phyloP scores from a whole-genome alignment of 2,113 vertebrate species.

The Tretioscincus oriximinensis region DNA sequence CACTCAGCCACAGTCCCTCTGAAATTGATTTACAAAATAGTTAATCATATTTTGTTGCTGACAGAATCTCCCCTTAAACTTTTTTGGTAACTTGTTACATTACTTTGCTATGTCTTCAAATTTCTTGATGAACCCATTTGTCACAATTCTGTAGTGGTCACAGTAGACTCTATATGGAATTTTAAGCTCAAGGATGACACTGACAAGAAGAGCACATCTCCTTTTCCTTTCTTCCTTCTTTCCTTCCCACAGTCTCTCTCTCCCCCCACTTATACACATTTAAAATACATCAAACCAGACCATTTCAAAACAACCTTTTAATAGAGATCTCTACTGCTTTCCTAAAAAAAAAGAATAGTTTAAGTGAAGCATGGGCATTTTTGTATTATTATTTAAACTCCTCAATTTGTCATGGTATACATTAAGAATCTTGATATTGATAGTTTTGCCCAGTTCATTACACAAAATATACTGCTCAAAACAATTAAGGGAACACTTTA shows the following conservation, averaged over 20 bases:
- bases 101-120: neutral
- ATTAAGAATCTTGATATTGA: too few relatives aligned
- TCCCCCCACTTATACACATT: neutral
- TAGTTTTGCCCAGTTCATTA: constrained; percentile 24
- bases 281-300: constrained; percentile 16
- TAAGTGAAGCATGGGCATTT: neutral
- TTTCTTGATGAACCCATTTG: constrained; percentile 12
- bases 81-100: constrained; percentile 11
- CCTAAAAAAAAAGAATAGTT: neutral
- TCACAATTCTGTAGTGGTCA: constrained; percentile 1
- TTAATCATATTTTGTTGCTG: neutral
- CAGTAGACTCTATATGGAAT: neutral
- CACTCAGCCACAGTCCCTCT: too few relatives aligned
- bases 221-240: too few relatives aligned
- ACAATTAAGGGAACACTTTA: too few relatives aligned
- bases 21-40: neutral
- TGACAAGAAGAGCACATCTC: neutral
- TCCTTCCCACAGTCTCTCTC: too few relatives aligned
- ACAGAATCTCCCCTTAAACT: neutral
- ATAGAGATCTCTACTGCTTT: constrained; percentile 8
- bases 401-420: neutral
- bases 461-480: too few relatives aligned
- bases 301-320: constrained; percentile 8
- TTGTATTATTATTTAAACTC: constrained; percentile 3
- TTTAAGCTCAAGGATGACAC: constrained; percentile 3